Conservation (phyloP, 2,113 vertebrate species). For the Spizaetus ornatus region DNA sequence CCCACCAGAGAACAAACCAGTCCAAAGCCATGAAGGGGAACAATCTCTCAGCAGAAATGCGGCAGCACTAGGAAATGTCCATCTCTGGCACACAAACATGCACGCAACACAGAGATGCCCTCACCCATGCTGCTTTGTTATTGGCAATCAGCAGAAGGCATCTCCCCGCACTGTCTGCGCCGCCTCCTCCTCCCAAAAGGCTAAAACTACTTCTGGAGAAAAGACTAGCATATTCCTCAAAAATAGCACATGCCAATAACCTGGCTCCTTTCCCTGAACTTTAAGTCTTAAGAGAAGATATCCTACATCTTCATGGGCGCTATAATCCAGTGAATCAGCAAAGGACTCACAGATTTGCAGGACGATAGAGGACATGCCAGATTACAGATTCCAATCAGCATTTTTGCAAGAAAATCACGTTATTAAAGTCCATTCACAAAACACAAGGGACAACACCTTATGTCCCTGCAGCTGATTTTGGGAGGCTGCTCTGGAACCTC, state of each 20-base stretch:
- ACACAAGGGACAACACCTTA: not conserved
- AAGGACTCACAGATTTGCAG: not conserved
- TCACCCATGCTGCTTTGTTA: not conserved
- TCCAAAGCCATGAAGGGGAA: not conserved
- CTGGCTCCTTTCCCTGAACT: not conserved
- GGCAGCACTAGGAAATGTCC: not conserved
- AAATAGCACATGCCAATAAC: not conserved
- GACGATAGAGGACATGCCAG: not conserved
- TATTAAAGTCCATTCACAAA: not conserved
- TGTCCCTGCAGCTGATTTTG: not conserved
- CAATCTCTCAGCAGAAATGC: not conserved
- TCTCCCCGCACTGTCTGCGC: not conserved
- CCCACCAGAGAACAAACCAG: not conserved
- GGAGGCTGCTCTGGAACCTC: not conserved
- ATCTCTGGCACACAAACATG: not conserved
- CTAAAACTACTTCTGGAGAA: not conserved
- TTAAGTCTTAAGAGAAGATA: not conserved
- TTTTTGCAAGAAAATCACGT: not conserved
- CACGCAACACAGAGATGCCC: not conserved
- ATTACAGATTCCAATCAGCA: not conserved
- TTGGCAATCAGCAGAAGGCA: not conserved
- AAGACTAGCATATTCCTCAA: not conserved
- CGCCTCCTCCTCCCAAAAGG: not conserved
- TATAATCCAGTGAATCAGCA: not conserved
- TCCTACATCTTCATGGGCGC: fast-evolving